Conservation (phyloP, 1,140 invertebrate genomes). For the Subanguina moxae region DNA sequence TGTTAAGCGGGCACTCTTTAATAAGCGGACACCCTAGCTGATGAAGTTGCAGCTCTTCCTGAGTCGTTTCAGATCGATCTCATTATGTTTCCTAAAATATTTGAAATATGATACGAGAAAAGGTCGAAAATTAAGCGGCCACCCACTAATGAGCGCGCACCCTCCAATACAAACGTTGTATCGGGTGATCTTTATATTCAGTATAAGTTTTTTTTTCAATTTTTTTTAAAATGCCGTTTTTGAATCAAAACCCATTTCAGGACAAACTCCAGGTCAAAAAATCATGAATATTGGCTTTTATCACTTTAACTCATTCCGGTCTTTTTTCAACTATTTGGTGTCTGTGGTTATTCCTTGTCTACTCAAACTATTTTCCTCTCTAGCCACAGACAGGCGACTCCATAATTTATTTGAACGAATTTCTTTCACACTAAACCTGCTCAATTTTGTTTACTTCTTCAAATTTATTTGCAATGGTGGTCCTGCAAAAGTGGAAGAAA, state of each 20-base stretch:
- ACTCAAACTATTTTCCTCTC: neutral
- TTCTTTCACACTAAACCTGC: neutral
- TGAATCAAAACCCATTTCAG: neutral
- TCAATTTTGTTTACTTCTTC: slow-evolving; percentile 18
- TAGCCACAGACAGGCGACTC: neutral
- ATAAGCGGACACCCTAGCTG: too few relatives aligned
- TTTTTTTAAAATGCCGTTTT: too few relatives aligned
- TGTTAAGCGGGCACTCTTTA: too few relatives aligned
- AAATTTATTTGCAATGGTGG: slow-evolving; percentile 13
- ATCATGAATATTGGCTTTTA: slow-evolving; percentile 8
- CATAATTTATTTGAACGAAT: slow-evolving; percentile 9
- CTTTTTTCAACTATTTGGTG: slow-evolving; percentile 9
- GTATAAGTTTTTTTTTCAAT: neutral
- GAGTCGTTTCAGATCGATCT: too few relatives aligned
- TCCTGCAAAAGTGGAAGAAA: slow-evolving; percentile 4
- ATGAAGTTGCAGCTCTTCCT: too few relatives aligned
- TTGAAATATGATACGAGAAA: too few relatives aligned
- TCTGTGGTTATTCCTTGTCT: neutral
- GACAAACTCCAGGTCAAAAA: slow-evolving; percentile 10
- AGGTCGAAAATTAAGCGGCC: too few relatives aligned
- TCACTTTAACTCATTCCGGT: neutral
- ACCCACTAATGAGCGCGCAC: too few relatives aligned
- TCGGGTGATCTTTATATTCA: too few relatives aligned
- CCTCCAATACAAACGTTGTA: too few relatives aligned
- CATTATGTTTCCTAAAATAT: too few relatives aligned